These are phyloP conservation scores for Drosophila navojoa DNA, from an alignment of 1,140 invertebrate genomes.

Conservation along the genomic window DNA sequence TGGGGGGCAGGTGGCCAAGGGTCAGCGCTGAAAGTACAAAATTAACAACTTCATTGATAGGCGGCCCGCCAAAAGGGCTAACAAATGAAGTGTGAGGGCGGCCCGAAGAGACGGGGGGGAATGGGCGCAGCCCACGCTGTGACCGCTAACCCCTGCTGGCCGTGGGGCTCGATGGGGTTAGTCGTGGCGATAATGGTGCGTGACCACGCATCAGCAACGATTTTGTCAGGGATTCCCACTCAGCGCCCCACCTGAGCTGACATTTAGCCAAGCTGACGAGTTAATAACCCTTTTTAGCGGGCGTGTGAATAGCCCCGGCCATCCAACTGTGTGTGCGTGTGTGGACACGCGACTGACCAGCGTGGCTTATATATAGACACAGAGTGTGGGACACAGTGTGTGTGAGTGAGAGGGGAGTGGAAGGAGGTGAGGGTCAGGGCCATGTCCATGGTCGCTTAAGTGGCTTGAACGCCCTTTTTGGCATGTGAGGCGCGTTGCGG, in stretches of 20 bases:
- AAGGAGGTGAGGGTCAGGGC: constrained; percentile 20
- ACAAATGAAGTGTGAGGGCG: constrained; percentile 59
- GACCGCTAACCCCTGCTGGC: background rate
- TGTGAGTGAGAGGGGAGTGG: background rate
- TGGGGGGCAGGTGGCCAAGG: background rate
- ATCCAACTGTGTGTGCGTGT: background rate
- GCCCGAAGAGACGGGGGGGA: background rate
- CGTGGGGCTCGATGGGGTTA: constrained; percentile 13
- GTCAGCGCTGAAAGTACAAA: constrained; percentile 56
- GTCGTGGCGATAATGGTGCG: constrained; percentile 75
- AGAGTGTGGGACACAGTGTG: no score
- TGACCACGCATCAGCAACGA: constrained; percentile 83
- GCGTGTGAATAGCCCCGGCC: constrained; percentile 50
- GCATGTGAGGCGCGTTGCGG: constrained; percentile 52
- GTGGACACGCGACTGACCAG: constrained; percentile 43
- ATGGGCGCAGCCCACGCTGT: background rate
- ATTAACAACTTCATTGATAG: constrained; percentile 82
- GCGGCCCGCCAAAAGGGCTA: constrained; percentile 56
- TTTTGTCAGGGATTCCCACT: constrained; percentile 67
- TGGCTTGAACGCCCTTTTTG: constrained; percentile 82
- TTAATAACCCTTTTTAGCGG: constrained; percentile 84
- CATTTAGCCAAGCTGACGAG: constrained; percentile 79
- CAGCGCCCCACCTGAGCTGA: constrained; percentile 66
- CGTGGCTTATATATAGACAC: background rate
- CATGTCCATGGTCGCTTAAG: constrained; percentile 62